Evolutionary conservation across 2,888 invertebrate species (phyloP), one percentile per base, ranked within the genome.

Genomic region (Caenorhabditis sp.): DNA sequence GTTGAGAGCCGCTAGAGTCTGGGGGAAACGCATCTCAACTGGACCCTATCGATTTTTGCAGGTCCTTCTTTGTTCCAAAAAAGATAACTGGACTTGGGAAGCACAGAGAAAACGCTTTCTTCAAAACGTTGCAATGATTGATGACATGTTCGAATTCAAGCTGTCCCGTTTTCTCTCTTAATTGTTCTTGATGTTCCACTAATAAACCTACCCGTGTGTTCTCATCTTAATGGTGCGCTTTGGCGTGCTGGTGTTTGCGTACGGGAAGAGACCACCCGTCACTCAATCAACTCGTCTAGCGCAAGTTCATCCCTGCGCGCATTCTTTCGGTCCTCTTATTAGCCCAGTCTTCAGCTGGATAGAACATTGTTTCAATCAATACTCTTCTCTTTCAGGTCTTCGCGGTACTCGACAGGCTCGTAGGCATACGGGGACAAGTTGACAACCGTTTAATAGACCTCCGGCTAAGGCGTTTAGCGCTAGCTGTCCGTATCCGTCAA

Each of bases 21-120:
- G 46, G n/a, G 15, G 32, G 24, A 55, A 56, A 22, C 24, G 22
- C 20, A 30, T 59, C 50, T 22, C 43, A 37, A 35, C 68, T 58
- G 68, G 41, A 58, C 52, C 68, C n/a, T 52, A 63, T 73, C 20
- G 58, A 59, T 58, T 59, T 56, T 81, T 78, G 50, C 66, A 81
- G 80, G 73, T 81, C 55, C 50, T 81, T 15, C 43, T 81, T 2
- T 81, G 80, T 41, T 73, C 78, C 13, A 78, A 81, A 27, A 48
- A 32, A 32, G 46, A 68, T 45, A 71, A 81, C 35, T 81, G 80
- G 80, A 78, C 73, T 3, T 81, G 75, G 78, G 41, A 78, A 37
- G 17, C 43, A n/a, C 76, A 76, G 15, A 45, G 50, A 41, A 55
- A 39, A 4, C 61, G 53, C 13, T 76, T 78, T 46, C 20, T 37